phyloP scores from a whole-genome alignment of 2,888 invertebrate species.

The Plutella xylostella region DNA sequence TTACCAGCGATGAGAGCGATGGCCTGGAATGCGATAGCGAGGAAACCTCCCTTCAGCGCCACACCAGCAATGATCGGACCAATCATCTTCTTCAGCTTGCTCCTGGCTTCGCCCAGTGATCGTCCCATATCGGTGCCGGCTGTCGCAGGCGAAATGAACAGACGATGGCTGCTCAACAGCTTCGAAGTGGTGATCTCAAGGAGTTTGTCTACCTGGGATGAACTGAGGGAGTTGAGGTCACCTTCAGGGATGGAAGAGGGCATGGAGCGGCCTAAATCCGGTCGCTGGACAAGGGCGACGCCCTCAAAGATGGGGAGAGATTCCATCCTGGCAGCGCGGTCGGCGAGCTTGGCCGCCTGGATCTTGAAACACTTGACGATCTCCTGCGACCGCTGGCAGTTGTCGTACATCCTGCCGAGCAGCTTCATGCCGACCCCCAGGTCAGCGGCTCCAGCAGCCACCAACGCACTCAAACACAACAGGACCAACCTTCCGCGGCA shows the following conservation, averaged over 20 bases:
- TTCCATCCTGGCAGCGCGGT: constrained; percentile 73
- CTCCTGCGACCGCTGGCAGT: constrained; percentile 74
- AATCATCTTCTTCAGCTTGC: constrained; percentile 74
- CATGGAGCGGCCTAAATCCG: constrained; percentile 54
- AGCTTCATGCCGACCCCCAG: constrained; percentile 57
- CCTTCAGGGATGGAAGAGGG: constrained; percentile 65
- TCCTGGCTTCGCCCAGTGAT: constrained; percentile 64
- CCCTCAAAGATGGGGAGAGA: constrained; percentile 73
- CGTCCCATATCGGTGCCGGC: constrained; percentile 56
- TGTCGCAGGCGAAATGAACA: constrained; percentile 59
- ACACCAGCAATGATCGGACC: constrained; percentile 77
- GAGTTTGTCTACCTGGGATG: constrained; percentile 71
- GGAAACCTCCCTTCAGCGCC: constrained; percentile 77
- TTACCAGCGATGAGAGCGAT: constrained; percentile 84
- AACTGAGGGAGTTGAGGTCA: constrained; percentile 70
- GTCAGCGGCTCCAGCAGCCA: constrained; percentile 43
- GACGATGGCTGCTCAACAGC: constrained; percentile 71
- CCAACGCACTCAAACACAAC: constrained; percentile 41
- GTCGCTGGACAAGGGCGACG: constrained; percentile 65
- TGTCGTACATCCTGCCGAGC: constrained; percentile 66
- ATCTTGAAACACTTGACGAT: constrained; percentile 78
- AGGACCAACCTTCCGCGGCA: constrained; percentile 52
- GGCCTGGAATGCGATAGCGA: constrained; percentile 80
- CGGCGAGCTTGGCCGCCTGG: constrained; percentile 74
- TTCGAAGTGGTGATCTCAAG: constrained; percentile 67